These are phyloP conservation scores for Myxocyprinus asiaticus DNA, from an alignment of 2,113 vertebrate genomes.

Conservation along the genomic window DNA sequence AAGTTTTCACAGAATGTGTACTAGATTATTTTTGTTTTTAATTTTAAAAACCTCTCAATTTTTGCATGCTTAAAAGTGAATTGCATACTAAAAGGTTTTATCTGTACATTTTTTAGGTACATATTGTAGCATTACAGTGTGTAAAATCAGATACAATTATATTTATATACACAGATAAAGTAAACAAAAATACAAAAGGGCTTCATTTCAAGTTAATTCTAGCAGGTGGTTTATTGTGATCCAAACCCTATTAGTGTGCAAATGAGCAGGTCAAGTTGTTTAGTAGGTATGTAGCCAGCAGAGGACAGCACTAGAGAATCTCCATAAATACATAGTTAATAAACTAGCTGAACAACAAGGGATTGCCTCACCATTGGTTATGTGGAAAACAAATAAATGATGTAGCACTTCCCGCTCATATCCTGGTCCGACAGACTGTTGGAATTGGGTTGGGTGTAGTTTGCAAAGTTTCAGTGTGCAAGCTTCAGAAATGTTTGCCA, in stretches of 20 bases:
- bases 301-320: not conserved
- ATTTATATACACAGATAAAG: too few species aligned
- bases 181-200: too few species aligned
- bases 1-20: too few species aligned
- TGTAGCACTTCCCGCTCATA: constrained; percentile 41
- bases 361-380: not conserved
- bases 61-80: too few species aligned
- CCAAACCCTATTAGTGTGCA: not conserved
- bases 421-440: constrained; percentile 40
- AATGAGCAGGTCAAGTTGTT: not conserved
- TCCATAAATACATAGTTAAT: not conserved
- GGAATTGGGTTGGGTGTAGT: not conserved
- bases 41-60: too few species aligned
- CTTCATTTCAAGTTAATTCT: too few species aligned
- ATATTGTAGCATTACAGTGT: too few species aligned
- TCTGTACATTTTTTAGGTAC: too few species aligned
- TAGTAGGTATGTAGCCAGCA: not conserved
- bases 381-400: constrained; percentile 44
- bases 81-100: too few species aligned
- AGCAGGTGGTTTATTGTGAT: too few species aligned
- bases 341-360: not conserved
- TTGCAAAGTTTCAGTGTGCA: not conserved
- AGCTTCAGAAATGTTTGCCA: not conserved
- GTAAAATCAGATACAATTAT: too few species aligned
- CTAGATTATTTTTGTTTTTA: too few species aligned